Evolutionary conservation across 2,888 invertebrate genomes (phyloP).

Genomic region (Shargacucullia verbasci): DNA sequence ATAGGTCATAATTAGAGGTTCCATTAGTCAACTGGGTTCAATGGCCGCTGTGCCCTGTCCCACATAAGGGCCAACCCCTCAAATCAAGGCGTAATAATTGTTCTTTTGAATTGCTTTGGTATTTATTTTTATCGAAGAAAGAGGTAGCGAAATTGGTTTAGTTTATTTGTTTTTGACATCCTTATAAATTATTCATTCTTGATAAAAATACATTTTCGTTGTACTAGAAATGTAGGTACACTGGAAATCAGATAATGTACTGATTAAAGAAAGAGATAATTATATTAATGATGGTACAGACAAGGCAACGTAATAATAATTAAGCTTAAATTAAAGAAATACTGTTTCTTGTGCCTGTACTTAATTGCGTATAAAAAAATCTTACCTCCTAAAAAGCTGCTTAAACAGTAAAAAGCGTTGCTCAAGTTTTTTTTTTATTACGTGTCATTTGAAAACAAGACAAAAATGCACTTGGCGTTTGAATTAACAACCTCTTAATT

Average conservation of each 20-base stretch:
- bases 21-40: conserved; percentile 61
- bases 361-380: conserved; percentile 17
- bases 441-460: too few species aligned
- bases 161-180: conserved; percentile 42
- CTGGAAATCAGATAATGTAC: conserved; percentile 3
- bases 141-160: conserved; percentile 26
- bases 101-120: conserved; percentile 59
- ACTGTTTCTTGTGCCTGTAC: not conserved
- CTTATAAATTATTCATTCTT: conserved; percentile 8
- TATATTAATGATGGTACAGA: not conserved
- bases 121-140: conserved; percentile 56
- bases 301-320: conserved; percentile 1
- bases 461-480: too few species aligned
- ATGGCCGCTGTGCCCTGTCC: conserved; percentile 60
- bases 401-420: not conserved
- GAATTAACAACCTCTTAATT: not conserved
- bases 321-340: too few species aligned
- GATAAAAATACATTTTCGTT: not conserved
- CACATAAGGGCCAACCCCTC: conserved; percentile 65
- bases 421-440: conserved; percentile 2
- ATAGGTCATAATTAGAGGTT: conserved; percentile 63
- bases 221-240: not conserved
- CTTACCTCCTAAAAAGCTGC: conserved; percentile 2
- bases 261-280: conserved; percentile 6
- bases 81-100: conserved; percentile 64